Evolutionary conservation across 2,113 vertebrate genomes (phyloP), one percentile per base, ranked within the genome.

Genomic region (Charadrius vociferus): DNA sequence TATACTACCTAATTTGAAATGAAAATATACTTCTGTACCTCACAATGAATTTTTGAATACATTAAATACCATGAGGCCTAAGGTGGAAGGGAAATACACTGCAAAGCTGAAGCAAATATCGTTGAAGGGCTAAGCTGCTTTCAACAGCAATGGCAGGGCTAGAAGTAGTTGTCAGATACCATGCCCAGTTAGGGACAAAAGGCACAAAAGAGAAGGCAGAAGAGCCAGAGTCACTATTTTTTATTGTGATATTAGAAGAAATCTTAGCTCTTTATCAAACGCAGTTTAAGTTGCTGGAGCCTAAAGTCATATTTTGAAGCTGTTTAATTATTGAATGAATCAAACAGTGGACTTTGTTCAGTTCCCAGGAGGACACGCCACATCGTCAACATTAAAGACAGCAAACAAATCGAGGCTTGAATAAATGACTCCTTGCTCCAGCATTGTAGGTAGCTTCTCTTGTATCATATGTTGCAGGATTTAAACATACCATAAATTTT

Each of bases 291-390:
- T 29, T 94, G 22, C 29, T 75, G 37, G 36, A 85, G 21, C 36
- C 36, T 49, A 6, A 81, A 79, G 43, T 32, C 3, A 6, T 43
- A 87, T 91, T 88, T 82, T 75, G 52, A 85, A 93, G 39, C 39
- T 72, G 52, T 89, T 91, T 91, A 87, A 89, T 81, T 89, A 87
- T 65, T 85, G 81, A 89, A 72, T 91, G 20, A 94, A 56, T 79
- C 32, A 75, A 89, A 59, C 0, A 0, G 43, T 63, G 73, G 52
- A 74, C 67, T 95, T 86, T 12, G 59, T 30, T 81, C 91, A 86
- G 72, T 83, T 96, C 88, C 83, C 89, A 91, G 55, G 88, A 89
- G 55, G 21, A 63, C 56, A 75, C 6, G 56, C 1, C 29, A 88
- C 81, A 41, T 1, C 66, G 56, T 88, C 88, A 94, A 95, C 79